A percentile compares a stretch with the other conserved stretches of the same genome.
Conservation (phyloP, 2,113 vertebrate species). For the Platichthys stellatus region DNA sequence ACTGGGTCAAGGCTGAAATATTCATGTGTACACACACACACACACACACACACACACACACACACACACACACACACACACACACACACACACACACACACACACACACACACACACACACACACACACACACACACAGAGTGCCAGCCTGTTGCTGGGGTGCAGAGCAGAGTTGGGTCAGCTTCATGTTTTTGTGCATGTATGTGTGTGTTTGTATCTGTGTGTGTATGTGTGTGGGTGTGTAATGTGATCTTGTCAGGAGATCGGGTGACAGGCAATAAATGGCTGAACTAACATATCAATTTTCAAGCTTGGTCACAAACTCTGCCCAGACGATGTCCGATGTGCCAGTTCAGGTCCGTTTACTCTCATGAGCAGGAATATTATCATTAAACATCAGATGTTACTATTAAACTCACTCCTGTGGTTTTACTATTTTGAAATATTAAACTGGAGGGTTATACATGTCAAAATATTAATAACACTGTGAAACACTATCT, state of each 20-base stretch:
- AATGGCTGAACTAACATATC: slow-evolving; percentile 54
- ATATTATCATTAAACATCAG: slow-evolving; percentile 34
- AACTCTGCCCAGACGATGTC: slow-evolving; percentile 1
- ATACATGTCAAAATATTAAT: slow-evolving; percentile 34
- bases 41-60: slow-evolving; percentile 15
- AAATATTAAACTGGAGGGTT: slow-evolving; percentile 16
- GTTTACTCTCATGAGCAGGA: slow-evolving; percentile 9
- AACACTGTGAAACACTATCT: slow-evolving; percentile 22
- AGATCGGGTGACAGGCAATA: slow-evolving; percentile 63
- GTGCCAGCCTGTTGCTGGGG: slow-evolving; percentile 13
- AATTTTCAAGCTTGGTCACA: slow-evolving; percentile 46
- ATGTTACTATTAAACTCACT: slow-evolving; percentile 23
- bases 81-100: slow-evolving; percentile 14
- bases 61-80: slow-evolving; percentile 23
- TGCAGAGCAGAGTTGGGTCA: slow-evolving; percentile 23
- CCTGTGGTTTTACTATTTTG: slow-evolving; percentile 35
- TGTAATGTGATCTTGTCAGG: slow-evolving; percentile 63
- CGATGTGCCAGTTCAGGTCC: slow-evolving; percentile 6
- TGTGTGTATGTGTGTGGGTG: neutral
- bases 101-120: slow-evolving; percentile 26
- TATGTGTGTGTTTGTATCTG: neutral
- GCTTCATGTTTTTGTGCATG: slow-evolving; percentile 19
- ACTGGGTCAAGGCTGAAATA: slow-evolving; percentile 80
- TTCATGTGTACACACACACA: slow-evolving; percentile 58
- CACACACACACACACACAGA: slow-evolving; percentile 15